Evolutionary conservation across 2,113 vertebrate species (phyloP).

Genomic region (Rhinoptilus africanus): DNA sequence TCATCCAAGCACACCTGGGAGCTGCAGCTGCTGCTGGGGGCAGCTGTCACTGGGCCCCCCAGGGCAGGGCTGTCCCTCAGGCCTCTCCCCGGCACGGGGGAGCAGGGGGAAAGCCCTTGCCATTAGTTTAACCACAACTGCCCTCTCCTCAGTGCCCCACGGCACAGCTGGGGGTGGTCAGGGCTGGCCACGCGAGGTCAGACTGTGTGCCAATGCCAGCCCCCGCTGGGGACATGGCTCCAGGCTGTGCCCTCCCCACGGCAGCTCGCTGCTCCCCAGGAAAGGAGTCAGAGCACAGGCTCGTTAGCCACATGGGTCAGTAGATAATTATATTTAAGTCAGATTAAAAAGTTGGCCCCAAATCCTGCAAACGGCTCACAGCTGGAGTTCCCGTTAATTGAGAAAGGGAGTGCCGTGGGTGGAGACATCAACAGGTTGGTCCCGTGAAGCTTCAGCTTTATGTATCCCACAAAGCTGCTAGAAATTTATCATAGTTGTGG

Average conservation of each 20-base stretch:
- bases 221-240: accelerated
- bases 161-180: neutral
- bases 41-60: neutral
- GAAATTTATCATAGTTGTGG: neutral
- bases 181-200: neutral
- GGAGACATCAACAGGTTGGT: neutral
- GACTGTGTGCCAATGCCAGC: accelerated
- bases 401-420: accelerated
- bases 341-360: neutral
- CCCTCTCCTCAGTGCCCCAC: neutral
- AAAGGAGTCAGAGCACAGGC: neutral
- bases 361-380: neutral
- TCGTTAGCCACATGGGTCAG: neutral
- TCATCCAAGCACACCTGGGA: accelerated
- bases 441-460: neutral
- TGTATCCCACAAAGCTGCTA: neutral
- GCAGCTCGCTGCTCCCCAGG: neutral
- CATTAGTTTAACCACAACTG: accelerated
- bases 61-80: neutral
- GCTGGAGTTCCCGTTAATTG: neutral
- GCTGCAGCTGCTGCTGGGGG: accelerated
- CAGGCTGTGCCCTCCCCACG: neutral
- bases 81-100: neutral
- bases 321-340: neutral
- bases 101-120: neutral